These are phyloP conservation scores for Phyllostomus hastatus DNA, from an alignment of 2,113 vertebrate species.

Conservation along the genomic window DNA sequence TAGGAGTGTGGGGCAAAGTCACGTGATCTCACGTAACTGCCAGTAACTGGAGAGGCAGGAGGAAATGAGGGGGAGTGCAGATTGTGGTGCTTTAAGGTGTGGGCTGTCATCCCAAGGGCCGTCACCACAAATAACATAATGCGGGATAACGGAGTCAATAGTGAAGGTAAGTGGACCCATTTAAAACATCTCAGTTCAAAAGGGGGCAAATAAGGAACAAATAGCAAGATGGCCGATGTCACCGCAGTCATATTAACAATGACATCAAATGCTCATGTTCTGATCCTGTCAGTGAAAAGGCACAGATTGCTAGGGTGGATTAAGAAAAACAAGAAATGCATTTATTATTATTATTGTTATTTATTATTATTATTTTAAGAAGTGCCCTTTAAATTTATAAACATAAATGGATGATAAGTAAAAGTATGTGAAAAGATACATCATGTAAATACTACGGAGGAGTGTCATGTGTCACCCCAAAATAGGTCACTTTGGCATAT, in stretches of 20 bases:
- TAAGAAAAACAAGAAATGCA: not conserved
- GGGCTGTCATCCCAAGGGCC: not conserved
- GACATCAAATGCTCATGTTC: not conserved
- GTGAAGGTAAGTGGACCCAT: not conserved
- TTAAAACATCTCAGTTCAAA: not conserved
- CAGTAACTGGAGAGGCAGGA: not conserved
- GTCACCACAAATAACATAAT: not conserved
- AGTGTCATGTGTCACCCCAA: too few relatives aligned
- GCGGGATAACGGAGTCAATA: not conserved
- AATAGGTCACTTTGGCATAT: too few relatives aligned
- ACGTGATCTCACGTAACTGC: not conserved
- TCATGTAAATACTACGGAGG: not conserved
- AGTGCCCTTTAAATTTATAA: too few relatives aligned
- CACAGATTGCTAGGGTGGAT: not conserved
- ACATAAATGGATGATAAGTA: too few relatives aligned
- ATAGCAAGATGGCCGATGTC: not conserved
- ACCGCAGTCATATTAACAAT: not conserved
- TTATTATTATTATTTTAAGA: too few relatives aligned
- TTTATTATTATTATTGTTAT: too few relatives aligned
- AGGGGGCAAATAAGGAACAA: not conserved
- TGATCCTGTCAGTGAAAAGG: not conserved
- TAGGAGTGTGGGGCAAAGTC: not conserved
- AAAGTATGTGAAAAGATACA: too few relatives aligned
- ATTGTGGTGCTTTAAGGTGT: not conserved
- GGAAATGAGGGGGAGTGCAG: not conserved